Conservation (phyloP, 53 echinoderm and acorn worm species). For the Paracentrotus lividus region DNA sequence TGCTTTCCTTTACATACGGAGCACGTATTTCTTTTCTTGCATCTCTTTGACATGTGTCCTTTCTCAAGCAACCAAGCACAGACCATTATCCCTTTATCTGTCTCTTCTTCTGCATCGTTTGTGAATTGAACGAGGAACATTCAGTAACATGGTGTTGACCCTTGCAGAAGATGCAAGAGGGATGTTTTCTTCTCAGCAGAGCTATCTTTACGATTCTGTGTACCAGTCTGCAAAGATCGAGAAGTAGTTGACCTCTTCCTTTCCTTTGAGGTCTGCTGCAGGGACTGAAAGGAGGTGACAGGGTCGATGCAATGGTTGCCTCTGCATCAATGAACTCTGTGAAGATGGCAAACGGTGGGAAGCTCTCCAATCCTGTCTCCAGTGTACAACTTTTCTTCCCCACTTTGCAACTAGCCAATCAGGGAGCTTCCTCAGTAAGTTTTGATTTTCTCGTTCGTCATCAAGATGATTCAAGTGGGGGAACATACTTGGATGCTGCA, state of each 20-base stretch:
- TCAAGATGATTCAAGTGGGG: neutral
- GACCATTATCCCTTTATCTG: too few species aligned
- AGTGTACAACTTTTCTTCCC: neutral
- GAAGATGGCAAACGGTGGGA: neutral
- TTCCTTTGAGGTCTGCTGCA: neutral
- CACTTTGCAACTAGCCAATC: neutral
- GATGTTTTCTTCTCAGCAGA: neutral
- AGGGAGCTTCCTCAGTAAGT: neutral
- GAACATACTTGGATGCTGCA: neutral
- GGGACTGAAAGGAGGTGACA: too few species aligned
- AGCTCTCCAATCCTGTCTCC: neutral
- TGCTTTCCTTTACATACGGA: too few species aligned
- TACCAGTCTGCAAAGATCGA: too few species aligned
- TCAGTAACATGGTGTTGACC: neutral
- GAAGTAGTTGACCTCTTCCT: too few species aligned
- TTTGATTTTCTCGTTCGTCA: neutral
- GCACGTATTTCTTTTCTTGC: neutral
- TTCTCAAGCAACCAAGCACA: neutral
- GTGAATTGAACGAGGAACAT: neutral
- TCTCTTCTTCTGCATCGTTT: too few species aligned
- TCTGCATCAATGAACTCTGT: too few species aligned
- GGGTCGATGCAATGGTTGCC: too few species aligned
- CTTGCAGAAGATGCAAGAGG: slow-evolving; percentile 22
- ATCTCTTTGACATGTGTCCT: neutral
- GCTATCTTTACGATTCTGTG: neutral